Percentiles rank a stretch among this genome's conserved stretches.
These are phyloP conservation scores for Acrocyrtus sp. DNA, from an alignment of 2,888 invertebrate genomes.

Conservation along the genomic window DNA sequence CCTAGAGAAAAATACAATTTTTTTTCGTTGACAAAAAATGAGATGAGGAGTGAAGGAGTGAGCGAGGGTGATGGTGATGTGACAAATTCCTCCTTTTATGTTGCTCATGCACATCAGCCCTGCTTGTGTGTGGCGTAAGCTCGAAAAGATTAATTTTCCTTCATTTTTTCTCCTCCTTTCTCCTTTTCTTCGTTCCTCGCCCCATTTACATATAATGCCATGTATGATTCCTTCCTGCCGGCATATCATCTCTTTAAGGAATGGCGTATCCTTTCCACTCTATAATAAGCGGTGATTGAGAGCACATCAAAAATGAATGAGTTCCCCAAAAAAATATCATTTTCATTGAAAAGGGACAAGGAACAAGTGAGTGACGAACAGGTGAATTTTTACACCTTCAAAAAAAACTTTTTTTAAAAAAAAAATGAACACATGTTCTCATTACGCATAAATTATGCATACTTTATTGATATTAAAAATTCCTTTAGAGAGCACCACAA, in stretches of 20 bases:
- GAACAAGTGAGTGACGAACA: no score
- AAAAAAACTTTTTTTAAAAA: background rate
- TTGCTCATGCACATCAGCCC: constrained; percentile 45
- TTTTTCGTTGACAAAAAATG: constrained; percentile 16
- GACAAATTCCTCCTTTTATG: constrained; percentile 52
- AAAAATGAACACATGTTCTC: no score
- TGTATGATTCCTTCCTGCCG: background rate
- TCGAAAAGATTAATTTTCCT: constrained; percentile 47
- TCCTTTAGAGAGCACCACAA: no score
- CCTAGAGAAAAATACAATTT: constrained; percentile 13
- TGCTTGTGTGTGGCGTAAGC: constrained; percentile 51
- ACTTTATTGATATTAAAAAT: constrained; percentile 11
- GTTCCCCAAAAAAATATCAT: background rate
- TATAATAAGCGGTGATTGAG: no score
- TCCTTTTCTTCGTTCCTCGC: background rate
- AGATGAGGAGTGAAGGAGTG: constrained; percentile 45
- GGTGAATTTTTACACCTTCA: no score
- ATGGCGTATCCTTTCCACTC: no score
- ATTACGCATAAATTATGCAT: background rate
- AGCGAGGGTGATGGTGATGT: constrained; percentile 37
- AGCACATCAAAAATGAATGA: constrained; percentile 14
- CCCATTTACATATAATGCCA: background rate
- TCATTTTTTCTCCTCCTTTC: constrained; percentile 29
- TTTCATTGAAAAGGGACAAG: background rate
- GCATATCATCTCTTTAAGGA: no score